Conservation (phyloP, 2,113 vertebrate species). For the Martes martes region DNA sequence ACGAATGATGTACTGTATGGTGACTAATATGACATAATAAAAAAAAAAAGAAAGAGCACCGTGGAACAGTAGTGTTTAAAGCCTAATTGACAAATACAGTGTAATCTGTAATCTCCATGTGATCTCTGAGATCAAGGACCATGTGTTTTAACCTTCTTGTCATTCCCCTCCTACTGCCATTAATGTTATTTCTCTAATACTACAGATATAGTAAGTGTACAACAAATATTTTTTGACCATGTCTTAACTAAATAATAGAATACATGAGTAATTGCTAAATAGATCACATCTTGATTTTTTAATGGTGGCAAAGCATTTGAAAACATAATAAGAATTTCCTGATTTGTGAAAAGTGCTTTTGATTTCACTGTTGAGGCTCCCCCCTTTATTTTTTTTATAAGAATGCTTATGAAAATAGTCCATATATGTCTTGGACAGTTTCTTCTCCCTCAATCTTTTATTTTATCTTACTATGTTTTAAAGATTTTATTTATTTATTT, state of each 20-base stretch:
- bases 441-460: not conserved
- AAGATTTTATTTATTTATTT: no score
- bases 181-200: not conserved
- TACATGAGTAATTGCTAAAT: not conserved
- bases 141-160: not conserved
- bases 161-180: not conserved
- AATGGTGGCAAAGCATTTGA: not conserved
- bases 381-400: not conserved
- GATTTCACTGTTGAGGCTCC: not conserved
- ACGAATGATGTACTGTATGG: no score
- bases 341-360: not conserved
- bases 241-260: not conserved
- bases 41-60: not conserved
- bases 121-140: not conserved
- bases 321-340: not conserved
- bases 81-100: not conserved
- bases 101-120: not conserved
- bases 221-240: not conserved
- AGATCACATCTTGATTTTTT: not conserved
- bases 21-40: no score
- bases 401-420: not conserved
- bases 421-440: not conserved
- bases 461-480: no score
- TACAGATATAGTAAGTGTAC: not conserved
- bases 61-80: not conserved